Conservation (phyloP, 1,140 invertebrate genomes). For the Drosophila tropicalis region DNA sequence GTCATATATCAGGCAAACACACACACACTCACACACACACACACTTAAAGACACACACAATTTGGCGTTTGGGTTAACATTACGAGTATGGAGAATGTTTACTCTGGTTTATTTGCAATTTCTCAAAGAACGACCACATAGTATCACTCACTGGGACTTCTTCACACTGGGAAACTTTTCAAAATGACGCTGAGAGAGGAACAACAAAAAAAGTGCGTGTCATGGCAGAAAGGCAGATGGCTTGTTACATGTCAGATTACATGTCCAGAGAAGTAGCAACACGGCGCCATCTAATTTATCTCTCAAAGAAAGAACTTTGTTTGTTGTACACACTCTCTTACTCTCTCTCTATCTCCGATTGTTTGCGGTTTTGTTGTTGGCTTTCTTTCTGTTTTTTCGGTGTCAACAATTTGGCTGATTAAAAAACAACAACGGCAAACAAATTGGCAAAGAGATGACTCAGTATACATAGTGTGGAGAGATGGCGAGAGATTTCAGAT, state of each 20-base stretch:
- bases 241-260: constrained; percentile 78
- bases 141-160: constrained; percentile 8
- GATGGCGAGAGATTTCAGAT: background rate
- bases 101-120: constrained; percentile 23
- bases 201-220: constrained; percentile 4
- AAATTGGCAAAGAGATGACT: constrained; percentile 50
- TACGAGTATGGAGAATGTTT: constrained; percentile 27
- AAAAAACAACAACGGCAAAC: constrained; percentile 53
- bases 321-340: background rate
- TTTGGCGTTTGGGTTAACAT: constrained; percentile 2
- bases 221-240: constrained; percentile 42
- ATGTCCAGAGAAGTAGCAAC: constrained; percentile 47
- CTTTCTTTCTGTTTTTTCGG: constrained; percentile 62
- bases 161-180: background rate
- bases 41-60: background rate
- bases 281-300: constrained; percentile 63
- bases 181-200: too few species aligned
- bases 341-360: constrained; percentile 38
- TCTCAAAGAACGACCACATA: constrained; percentile 6
- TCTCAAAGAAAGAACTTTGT: constrained; percentile 17
- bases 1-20: constrained; percentile 49
- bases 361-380: constrained; percentile 64
- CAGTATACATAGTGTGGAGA: constrained; percentile 48
- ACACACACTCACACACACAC: background rate
- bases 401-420: constrained; percentile 79